A percentile compares a stretch with the other conserved stretches of the same genome.
Conservation (phyloP, 2,797 vertebrate genomes). For the Semotilus atromaculatus region DNA sequence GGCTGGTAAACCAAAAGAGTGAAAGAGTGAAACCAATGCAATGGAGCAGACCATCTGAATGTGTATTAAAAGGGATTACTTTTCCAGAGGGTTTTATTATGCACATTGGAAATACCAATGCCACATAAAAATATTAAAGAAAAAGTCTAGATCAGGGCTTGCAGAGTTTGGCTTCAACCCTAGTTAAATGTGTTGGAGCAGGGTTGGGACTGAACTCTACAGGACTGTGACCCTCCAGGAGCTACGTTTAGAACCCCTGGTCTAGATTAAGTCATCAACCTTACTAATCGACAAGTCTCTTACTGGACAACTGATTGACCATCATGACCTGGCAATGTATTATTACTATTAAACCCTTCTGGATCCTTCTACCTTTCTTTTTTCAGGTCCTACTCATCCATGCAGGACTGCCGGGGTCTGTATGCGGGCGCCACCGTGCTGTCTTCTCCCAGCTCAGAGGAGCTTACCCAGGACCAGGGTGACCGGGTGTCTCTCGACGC, state of each 20-base stretch:
- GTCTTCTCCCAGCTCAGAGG: conserved; percentile 95
- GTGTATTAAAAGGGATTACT: no score
- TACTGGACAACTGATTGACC: background rate
- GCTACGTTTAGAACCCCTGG: background rate
- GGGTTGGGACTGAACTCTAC: background rate
- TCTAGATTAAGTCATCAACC: background rate
- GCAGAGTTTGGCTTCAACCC: background rate
- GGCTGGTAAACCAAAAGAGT: background rate
- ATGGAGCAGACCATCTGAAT: no score
- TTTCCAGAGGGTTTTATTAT: background rate
- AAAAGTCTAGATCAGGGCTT: no score
- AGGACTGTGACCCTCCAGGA: background rate
- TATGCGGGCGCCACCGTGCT: conserved; percentile 88
- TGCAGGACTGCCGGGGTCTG: conserved; percentile 90
- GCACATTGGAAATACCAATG: background rate
- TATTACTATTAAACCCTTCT: background rate
- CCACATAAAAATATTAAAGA: background rate
- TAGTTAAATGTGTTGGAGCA: background rate
- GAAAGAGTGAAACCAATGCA: no score
- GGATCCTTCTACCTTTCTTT: background rate
- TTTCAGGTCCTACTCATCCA: conserved; percentile 87
- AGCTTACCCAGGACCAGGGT: conserved; percentile 95
- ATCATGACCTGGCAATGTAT: background rate
- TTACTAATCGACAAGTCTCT: background rate
- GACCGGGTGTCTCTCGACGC: conserved; percentile 95